Evolutionary conservation across 2,888 invertebrate species (phyloP), one percentile per base, ranked within the genome.

Genomic region (Perizoma flavofasciatum): DNA sequence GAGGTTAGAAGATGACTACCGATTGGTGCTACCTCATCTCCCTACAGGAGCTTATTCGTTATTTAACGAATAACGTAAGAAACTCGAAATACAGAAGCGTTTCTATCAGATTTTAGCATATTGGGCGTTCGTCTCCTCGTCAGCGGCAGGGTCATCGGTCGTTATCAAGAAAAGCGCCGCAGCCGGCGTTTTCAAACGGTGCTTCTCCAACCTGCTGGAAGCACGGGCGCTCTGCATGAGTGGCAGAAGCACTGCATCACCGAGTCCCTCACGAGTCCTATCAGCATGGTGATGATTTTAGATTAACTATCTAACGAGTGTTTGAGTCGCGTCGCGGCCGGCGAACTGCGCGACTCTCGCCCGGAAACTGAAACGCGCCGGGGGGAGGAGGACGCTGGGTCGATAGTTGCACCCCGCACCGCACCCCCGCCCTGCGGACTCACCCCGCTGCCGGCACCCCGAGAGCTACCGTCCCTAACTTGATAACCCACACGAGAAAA

Each of bases 211-310:
- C 96, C 95, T 93, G 95, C 94, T 83, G 95, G 95, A 82, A 96
- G 87, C 77, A 94, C 93, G 73, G 97, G 97, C 79, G 96, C 96
- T 86, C 96, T 95, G 95, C 97, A 97, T 90, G 97, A 96, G 93
- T 97, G 97, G 93, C 97, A 97, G 94, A 97, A 97, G 94, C 97
- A 97, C 94, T 97, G 96, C 95, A 97, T 94, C 88, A 97, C 96
- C 87, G 97, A 97, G 91, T 97, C 97, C 91, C 96, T 95, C 86
- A 97, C 96, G 82, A 97, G 95, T 88, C 95, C 96, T 94, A 97
- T 96, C 94, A 97, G 93, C 97, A 97, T 97, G 86, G 78, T 89
- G 88, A 83, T 80, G 83, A 86, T 53, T 79, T 74, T 22, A 76
- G 87, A 85, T 89, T 83, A 82, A 85, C 91, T 91, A 88, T 88